These are phyloP conservation scores for Hypanus sabinus DNA, from an alignment of 2,113 vertebrate species.

Conservation along the genomic window DNA sequence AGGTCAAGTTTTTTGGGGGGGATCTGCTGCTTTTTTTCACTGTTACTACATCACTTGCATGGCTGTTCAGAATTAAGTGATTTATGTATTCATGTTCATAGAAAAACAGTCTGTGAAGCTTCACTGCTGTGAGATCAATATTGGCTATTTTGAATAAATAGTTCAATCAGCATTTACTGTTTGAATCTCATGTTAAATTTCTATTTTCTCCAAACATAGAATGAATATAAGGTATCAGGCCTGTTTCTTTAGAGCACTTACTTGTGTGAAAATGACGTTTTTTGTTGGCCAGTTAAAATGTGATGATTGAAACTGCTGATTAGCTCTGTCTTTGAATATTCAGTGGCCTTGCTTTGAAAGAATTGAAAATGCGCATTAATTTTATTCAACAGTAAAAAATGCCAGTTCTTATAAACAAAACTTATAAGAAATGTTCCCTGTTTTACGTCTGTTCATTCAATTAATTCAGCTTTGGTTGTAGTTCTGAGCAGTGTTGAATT, in stretches of 20 bases:
- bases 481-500: neutral
- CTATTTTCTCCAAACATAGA: neutral
- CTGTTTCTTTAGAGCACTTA: neutral
- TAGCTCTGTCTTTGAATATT: slow-evolving; percentile 21
- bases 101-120: neutral
- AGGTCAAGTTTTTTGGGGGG: too few relatives aligned
- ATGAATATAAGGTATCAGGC: neutral
- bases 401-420: neutral
- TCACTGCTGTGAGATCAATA: neutral
- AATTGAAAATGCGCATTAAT: neutral
- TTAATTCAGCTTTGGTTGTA: neutral
- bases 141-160: neutral
- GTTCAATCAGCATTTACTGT: neutral
- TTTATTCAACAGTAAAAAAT: neutral
- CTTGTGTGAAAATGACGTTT: neutral
- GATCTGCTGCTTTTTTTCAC: too few relatives aligned
- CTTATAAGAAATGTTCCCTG: neutral
- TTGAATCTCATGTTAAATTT: neutral
- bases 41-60: neutral
- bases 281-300: neutral
- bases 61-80: neutral
- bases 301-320: slow-evolving; percentile 12
- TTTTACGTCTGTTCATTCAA: neutral
- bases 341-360: neutral
- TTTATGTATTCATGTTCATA: neutral